Conservation (phyloP, 2,888 invertebrate genomes). For the Branchellion lobata region DNA sequence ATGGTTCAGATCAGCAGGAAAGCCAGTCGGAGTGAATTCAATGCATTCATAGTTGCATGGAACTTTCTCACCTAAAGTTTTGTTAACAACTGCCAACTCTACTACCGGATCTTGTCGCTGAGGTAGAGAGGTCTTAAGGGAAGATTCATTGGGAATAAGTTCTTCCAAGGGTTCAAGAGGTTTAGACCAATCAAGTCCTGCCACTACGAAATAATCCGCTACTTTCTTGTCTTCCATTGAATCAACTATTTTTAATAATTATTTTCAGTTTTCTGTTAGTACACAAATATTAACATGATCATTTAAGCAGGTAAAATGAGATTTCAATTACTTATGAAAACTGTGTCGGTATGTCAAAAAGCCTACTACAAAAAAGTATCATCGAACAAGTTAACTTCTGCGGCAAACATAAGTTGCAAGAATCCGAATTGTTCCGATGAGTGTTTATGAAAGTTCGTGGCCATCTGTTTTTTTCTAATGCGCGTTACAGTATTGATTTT, state of each 20-base stretch:
- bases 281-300: too few relatives aligned
- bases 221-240: conserved; percentile 66
- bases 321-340: too few relatives aligned
- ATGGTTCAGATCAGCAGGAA: conserved; percentile 92
- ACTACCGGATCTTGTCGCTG: conserved; percentile 79
- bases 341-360: neutral
- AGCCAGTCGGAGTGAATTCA: conserved; percentile 66
- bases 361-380: neutral
- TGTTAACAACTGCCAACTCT: conserved; percentile 79
- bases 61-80: conserved; percentile 77
- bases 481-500: neutral
- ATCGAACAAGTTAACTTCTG: too few relatives aligned
- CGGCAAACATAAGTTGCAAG: too few relatives aligned
- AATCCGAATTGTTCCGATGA: neutral
- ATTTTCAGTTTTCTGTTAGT: neutral
- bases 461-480: neutral
- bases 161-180: conserved; percentile 73
- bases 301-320: too few relatives aligned
- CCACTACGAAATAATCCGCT: conserved; percentile 97
- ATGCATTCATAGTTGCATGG: conserved; percentile 58
- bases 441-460: neutral
- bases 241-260: neutral
- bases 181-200: conserved; percentile 77
- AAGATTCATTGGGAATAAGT: conserved; percentile 65
- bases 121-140: conserved; percentile 75